phyloP scores from a whole-genome alignment of 2,888 invertebrate species.

The Tethea ocularis region DNA sequence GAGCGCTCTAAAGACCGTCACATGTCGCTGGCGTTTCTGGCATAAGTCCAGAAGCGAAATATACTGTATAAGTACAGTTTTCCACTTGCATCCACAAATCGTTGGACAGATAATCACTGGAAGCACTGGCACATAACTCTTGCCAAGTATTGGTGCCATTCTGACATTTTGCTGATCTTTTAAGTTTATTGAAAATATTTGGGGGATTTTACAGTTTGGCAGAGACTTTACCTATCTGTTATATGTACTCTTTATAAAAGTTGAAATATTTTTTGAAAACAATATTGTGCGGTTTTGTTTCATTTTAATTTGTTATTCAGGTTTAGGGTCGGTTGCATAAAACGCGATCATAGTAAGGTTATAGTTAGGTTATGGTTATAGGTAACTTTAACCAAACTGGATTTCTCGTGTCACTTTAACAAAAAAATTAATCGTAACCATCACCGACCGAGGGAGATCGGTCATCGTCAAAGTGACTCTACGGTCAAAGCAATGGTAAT shows the following conservation, averaged over 20 bases:
- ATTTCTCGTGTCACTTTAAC: too few species aligned
- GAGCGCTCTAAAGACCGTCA: background rate
- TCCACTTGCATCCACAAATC: constrained; percentile 3
- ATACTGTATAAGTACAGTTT: background rate
- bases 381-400: too few species aligned
- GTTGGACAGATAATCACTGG: constrained; percentile 1
- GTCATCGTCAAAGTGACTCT: too few species aligned
- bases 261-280: background rate
- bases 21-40: constrained; percentile 1
- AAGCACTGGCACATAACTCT: background rate
- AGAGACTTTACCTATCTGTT: background rate
- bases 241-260: background rate
- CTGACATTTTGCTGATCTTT: constrained; percentile 8
- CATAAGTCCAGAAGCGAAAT: background rate
- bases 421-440: too few species aligned
- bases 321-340: too few species aligned
- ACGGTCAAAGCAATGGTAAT: too few species aligned
- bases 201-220: constrained; percentile 1
- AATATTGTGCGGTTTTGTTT: too few species aligned
- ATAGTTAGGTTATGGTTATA: too few species aligned
- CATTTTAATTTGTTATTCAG: too few species aligned
- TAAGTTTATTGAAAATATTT: constrained; percentile 3
- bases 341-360: too few species aligned
- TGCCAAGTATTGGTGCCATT: constrained; percentile 4
- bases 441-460: too few species aligned